Base-by-base conservation (phyloP, 2,888 invertebrate genomes). In the Tromatobia lineatoria region DNA sequence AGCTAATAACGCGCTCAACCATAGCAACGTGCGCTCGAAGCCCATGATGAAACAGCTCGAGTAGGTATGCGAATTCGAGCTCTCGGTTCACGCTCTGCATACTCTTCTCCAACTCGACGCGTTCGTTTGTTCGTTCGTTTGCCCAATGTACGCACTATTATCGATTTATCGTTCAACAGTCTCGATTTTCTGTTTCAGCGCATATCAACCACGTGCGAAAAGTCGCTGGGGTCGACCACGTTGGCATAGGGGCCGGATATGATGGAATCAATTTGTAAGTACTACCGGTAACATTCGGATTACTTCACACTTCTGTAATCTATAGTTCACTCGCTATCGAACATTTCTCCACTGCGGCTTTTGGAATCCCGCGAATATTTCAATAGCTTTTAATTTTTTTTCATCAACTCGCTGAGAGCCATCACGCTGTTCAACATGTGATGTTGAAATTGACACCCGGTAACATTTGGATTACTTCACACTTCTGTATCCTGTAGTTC, bases 231-330 rank as follows among this genome's bases (percentile, higher is more conserved):
- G 96, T 97, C 91, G 97, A 98, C 95, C 96, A 97, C 94, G 97
- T 98, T 85, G 98, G 98, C 71, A 95, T 98, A 86, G 98, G 98
- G 85, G 98, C 97, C 82, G 98, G 98, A 90, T 98, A 97, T 94
- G 97, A 98, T 93, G 98, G 98, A 91, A 98, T 98, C 94, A 97
- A 97, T 95, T 96, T 96, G 98, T 98, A 95, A 97, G 97, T 97
- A 94, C 76, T 13, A 45, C 52, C 66, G 61, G 15, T 70, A 71
- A 74, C 64, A 29, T 45, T 74, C 34, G 7, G 34, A 64, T 34
- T n/a, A n/a, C 2, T 11, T 15, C 38, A 1, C 18, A 64, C 18
- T 11, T 11, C 20, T 38, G 2, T 11, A 11, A 10, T 10, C 18
- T 18, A 61, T 23, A 29, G 29, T 10, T 3, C 20, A 18, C 34